Evolutionary conservation across 2,888 invertebrate species (phyloP).

Genomic region (Rambutsinella grinnellia): DNA sequence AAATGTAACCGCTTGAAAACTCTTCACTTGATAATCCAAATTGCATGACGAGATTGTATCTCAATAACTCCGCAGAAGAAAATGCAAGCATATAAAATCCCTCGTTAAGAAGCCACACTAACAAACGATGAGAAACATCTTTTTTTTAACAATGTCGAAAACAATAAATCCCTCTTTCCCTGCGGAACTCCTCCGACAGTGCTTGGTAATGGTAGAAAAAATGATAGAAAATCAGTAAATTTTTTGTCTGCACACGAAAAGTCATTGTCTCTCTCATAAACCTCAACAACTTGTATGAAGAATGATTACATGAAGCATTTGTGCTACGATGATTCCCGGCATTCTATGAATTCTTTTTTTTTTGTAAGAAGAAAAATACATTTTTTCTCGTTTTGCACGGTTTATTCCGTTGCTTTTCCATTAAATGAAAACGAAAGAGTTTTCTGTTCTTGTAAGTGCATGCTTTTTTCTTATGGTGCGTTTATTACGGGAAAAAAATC

Average conservation of each 20-base stretch:
- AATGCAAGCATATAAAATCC: not conserved
- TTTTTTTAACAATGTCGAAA: conserved; percentile 8
- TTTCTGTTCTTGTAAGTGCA: not conserved
- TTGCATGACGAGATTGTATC: not conserved
- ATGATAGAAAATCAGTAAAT: not conserved
- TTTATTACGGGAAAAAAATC: not conserved
- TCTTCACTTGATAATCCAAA: not conserved
- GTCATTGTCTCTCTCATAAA: not conserved
- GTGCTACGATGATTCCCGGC: not conserved
- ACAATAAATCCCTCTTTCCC: no score
- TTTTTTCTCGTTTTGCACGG: conserved; percentile 21
- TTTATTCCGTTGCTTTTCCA: conserved; percentile 47
- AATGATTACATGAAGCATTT: not conserved
- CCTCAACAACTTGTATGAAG: not conserved
- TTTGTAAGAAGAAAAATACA: conserved; percentile 4
- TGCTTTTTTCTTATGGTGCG: not conserved
- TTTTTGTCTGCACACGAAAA: not conserved
- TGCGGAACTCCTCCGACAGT: no score
- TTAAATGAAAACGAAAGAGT: conserved; percentile 35
- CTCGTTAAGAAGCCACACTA: not conserved
- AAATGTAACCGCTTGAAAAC: no score
- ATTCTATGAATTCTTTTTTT: not conserved
- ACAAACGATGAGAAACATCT: conserved; percentile 12
- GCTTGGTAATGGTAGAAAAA: no score
- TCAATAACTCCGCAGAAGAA: not conserved